Conservation (phyloP, 2,888 invertebrate genomes). For the Epistrophella euchroma region DNA sequence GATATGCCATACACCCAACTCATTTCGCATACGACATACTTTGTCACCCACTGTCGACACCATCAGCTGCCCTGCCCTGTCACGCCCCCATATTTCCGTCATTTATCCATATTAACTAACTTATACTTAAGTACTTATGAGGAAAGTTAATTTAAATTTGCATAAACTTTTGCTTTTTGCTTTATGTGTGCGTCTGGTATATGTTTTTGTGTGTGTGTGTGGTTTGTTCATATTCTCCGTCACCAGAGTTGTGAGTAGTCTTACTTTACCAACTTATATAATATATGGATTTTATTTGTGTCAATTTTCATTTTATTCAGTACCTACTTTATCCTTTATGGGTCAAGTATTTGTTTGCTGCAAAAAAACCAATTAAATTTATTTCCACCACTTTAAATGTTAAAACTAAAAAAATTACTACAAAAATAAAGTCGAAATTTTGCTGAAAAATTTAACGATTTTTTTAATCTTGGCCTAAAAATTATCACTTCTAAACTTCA, state of each 20-base stretch:
- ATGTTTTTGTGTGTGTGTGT: background rate
- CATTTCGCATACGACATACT: constrained; percentile 28
- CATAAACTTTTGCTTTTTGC: constrained; percentile 57
- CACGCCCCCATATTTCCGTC: constrained; percentile 50
- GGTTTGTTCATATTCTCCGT: background rate
- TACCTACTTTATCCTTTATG: background rate
- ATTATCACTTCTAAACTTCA: no score
- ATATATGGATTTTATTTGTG: background rate
- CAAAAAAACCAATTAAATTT: background rate
- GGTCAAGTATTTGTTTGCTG: background rate
- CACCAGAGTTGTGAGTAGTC: constrained; percentile 49
- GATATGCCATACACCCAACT: background rate
- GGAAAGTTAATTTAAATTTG: constrained; percentile 74
- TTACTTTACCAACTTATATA: constrained; percentile 53
- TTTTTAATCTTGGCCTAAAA: no score
- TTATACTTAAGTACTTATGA: constrained; percentile 72
- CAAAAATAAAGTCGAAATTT: no score
- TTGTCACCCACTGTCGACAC: constrained; percentile 14
- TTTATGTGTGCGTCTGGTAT: background rate
- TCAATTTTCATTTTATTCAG: constrained; percentile 8
- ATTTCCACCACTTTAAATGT: no score
- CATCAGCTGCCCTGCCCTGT: background rate
- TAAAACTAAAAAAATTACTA: no score
- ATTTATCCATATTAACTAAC: constrained; percentile 64
- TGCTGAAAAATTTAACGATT: no score